Evolutionary conservation across 2,888 invertebrate genomes (phyloP).

Genomic region (Drosophila kanekoi): DNA sequence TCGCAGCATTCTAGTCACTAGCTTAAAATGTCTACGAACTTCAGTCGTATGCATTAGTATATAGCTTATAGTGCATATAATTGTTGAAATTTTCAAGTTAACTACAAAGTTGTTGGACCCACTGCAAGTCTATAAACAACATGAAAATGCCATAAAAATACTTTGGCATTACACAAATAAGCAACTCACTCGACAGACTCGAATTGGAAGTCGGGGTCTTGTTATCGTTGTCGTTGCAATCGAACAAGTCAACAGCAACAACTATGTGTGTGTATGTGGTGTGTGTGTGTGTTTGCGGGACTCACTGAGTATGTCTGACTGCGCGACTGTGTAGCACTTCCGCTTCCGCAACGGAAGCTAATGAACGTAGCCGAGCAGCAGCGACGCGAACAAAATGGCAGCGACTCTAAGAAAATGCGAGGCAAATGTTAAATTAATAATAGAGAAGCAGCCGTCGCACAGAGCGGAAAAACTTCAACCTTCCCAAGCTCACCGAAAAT

Average conservation of each 20-base stretch:
- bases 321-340: constrained; percentile 79
- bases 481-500: constrained; percentile 20
- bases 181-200: constrained; percentile 49
- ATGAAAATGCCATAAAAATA: constrained; percentile 59
- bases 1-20: neutral
- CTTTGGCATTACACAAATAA: constrained; percentile 53
- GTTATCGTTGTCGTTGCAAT: constrained; percentile 51
- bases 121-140: constrained; percentile 36
- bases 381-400: constrained; percentile 54
- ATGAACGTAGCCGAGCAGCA: constrained; percentile 65
- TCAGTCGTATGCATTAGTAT: neutral
- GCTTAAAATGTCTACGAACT: too few species aligned
- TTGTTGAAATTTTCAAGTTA: constrained; percentile 5
- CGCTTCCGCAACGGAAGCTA: constrained; percentile 76
- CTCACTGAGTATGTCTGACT: constrained; percentile 75
- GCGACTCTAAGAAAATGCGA: constrained; percentile 62
- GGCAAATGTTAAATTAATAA: constrained; percentile 74
- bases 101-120: constrained; percentile 22
- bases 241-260: constrained; percentile 41
- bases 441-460: constrained; percentile 48
- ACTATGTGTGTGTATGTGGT: constrained; percentile 11
- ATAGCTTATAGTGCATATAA: neutral
- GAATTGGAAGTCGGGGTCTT: constrained; percentile 42
- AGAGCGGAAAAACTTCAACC: constrained; percentile 56
- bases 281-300: constrained; percentile 24